Conservation (phyloP, 2,888 invertebrate species). For the Pelosia muscerda region DNA sequence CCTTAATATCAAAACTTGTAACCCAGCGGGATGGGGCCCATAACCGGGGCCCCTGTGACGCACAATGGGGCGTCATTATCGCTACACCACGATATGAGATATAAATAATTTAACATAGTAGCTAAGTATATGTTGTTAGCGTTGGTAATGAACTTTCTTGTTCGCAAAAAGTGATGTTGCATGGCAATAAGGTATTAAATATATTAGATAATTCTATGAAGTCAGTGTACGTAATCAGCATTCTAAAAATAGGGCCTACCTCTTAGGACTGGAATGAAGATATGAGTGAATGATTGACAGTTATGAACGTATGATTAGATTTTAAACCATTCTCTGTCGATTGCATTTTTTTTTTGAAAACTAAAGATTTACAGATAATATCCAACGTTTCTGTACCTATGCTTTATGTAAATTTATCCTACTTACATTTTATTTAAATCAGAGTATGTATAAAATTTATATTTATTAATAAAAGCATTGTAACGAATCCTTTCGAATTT, state of each 20-base stretch:
- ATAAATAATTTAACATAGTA: conserved; percentile 19
- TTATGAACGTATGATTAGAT: neutral
- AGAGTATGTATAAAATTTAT: no score
- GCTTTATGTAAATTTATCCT: no score
- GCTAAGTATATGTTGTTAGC: neutral
- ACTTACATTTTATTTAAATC: no score
- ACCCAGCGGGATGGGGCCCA: conserved; percentile 41
- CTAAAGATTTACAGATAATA: no score
- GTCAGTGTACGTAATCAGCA: neutral
- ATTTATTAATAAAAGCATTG: neutral
- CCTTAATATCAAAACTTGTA: conserved; percentile 38
- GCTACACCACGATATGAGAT: conserved; percentile 41
- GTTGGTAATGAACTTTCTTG: conserved; percentile 17
- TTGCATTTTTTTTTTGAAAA: no score
- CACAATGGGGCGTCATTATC: conserved; percentile 51
- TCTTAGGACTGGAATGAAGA: neutral
- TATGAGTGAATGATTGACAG: neutral
- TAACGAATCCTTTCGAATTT: neutral
- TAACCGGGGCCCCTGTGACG: conserved; percentile 44
- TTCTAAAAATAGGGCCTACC: neutral
- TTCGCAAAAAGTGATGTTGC: conserved; percentile 10
- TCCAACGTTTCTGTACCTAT: no score
- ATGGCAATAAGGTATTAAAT: neutral
- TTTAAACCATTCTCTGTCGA: no score
- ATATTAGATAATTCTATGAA: neutral